Conservation (phyloP, 2,113 vertebrate genomes). For the Hiodon alosoides region DNA sequence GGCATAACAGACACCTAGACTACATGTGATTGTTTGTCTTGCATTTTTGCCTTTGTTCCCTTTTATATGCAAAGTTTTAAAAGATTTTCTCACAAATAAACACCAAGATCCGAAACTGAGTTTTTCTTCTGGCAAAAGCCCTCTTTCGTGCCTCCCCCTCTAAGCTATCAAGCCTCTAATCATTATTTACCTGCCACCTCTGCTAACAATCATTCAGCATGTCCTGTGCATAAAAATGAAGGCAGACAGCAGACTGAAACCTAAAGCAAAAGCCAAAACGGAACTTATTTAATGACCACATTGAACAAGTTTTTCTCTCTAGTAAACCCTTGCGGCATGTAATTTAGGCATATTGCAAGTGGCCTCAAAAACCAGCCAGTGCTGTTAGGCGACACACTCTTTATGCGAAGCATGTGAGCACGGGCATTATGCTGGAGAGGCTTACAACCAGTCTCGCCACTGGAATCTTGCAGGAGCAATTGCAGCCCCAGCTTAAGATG, state of each 20-base stretch:
- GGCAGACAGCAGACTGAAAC: conserved; percentile 3
- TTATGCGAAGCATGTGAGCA: neutral
- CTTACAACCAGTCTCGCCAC: neutral
- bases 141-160: neutral
- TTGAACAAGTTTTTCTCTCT: conserved; percentile 50
- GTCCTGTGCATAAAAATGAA: neutral
- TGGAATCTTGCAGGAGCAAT: neutral
- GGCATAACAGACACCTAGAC: neutral
- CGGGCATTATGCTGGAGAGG: neutral
- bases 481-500: neutral
- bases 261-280: conserved; percentile 25
- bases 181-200: conserved; percentile 7
- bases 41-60: neutral
- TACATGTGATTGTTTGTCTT: neutral
- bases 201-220: neutral
- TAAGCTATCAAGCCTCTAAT: neutral
- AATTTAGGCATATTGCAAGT: conserved; percentile 66
- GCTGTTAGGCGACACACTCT: conserved; percentile 29
- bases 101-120: too few relatives aligned
- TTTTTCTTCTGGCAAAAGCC: too few relatives aligned
- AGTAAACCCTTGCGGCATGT: conserved; percentile 55
- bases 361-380: conserved; percentile 61
- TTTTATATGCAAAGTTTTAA: conserved; percentile 7
- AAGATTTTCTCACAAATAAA: too few relatives aligned
- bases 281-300: conserved; percentile 50